These are phyloP conservation scores for Aradus depressus DNA, from an alignment of 2,888 invertebrate genomes.

Conservation along the genomic window DNA sequence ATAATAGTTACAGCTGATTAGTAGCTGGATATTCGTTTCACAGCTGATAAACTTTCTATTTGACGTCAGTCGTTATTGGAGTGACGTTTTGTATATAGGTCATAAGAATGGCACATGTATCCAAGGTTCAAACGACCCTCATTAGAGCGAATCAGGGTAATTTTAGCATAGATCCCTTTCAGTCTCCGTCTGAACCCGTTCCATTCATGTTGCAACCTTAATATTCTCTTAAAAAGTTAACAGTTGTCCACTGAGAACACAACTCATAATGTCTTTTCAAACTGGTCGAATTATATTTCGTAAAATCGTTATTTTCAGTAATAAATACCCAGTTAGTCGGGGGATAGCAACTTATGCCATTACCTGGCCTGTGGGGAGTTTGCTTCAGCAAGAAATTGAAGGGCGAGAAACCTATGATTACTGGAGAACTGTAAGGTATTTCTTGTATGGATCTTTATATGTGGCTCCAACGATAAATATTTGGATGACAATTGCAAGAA, in stretches of 20 bases:
- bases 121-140: conserved; percentile 22
- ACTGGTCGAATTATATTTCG: conserved; percentile 9
- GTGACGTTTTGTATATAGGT: too few species aligned
- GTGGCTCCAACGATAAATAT: conserved; percentile 33
- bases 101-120: too few species aligned
- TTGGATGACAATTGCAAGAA: conserved; percentile 53
- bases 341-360: conserved; percentile 49
- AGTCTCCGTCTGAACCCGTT: background rate
- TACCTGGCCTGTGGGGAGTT: conserved; percentile 48
- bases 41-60: too few species aligned
- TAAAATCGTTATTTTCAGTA: conserved; percentile 35
- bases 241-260: background rate
- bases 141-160: conserved; percentile 8
- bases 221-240: background rate
- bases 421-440: conserved; percentile 30
- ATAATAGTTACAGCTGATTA: too few species aligned
- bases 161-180: conserved; percentile 16
- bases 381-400: conserved; percentile 45
- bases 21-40: too few species aligned
- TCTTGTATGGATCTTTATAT: conserved; percentile 31
- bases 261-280: conserved; percentile 1
- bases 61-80: too few species aligned
- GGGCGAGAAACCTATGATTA: conserved; percentile 34
- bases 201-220: background rate
- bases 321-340: conserved; percentile 43